Conservation (phyloP, 64 coral and sea anemone genomes). For the Hydrozoanthus tunicans region DNA sequence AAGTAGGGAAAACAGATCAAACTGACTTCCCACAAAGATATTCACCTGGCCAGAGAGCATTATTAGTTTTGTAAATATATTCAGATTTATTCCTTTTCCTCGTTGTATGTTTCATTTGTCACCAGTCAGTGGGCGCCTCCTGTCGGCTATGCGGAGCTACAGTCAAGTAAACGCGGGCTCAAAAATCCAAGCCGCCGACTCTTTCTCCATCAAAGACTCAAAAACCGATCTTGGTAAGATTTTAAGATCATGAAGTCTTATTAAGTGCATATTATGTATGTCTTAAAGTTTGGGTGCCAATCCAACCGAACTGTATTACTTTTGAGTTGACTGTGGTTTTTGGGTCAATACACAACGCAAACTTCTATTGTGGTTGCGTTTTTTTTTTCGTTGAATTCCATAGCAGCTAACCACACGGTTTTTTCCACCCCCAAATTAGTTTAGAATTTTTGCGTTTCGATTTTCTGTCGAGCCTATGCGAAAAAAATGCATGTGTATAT, state of each 20-base stretch:
- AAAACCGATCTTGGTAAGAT: background rate
- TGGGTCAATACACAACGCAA: no score
- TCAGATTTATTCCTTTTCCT: conserved; percentile 73
- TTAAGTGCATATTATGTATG: no score
- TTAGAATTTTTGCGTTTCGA: background rate
- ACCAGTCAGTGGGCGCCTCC: conserved; percentile 34
- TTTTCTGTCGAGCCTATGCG: background rate
- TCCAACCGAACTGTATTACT: no score
- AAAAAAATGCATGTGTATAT: background rate
- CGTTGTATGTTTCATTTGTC: conserved; percentile 48
- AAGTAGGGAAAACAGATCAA: conserved; percentile 71
- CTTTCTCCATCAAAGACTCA: background rate
- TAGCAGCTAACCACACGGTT: background rate
- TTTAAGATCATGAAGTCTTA: background rate
- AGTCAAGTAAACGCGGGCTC: conserved; percentile 27
- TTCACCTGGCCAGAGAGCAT: conserved; percentile 96
- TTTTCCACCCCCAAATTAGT: background rate
- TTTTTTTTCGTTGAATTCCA: background rate
- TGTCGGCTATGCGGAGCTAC: conserved; percentile 33
- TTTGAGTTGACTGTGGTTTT: no score
- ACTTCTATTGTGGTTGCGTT: no score
- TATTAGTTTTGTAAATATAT: conserved; percentile 99
- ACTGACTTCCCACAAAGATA: conserved; percentile 83
- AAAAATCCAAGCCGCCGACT: background rate
- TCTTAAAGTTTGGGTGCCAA: no score